These are phyloP conservation scores for Oppia nitens DNA, from an alignment of 1,140 invertebrate genomes.

Conservation along the genomic window DNA sequence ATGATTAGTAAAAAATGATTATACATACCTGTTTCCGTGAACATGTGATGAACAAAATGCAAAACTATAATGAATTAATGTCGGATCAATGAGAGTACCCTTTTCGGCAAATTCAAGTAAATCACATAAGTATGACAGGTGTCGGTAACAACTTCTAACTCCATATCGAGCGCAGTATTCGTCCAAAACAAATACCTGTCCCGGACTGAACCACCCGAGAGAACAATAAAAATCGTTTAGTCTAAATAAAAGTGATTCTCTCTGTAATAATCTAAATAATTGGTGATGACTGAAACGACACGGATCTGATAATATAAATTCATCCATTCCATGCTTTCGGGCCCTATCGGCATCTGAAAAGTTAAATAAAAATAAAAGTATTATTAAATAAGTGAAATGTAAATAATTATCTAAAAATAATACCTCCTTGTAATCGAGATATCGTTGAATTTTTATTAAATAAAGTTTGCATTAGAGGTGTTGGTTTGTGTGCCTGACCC, in stretches of 20 bases:
- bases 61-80: constrained; percentile 94
- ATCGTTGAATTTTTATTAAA: constrained; percentile 63
- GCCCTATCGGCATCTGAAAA: constrained; percentile 71
- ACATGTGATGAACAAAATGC: constrained; percentile 98
- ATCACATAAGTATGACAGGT: constrained; percentile 89
- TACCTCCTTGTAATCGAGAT: constrained; percentile 72
- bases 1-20: background rate
- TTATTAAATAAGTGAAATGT: constrained; percentile 10
- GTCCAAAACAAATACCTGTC: constrained; percentile 93
- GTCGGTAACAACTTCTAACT: constrained; percentile 86
- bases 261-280: constrained; percentile 79
- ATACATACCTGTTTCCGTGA: constrained; percentile 72
- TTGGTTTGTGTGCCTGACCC: constrained; percentile 95
- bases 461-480: constrained; percentile 50
- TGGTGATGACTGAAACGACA: constrained; percentile 87
- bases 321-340: constrained; percentile 95
- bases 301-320: constrained; percentile 94
- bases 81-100: constrained; percentile 90
- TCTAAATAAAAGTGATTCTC: constrained; percentile 79
- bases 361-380: constrained; percentile 8
- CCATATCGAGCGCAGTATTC: constrained; percentile 97
- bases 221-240: constrained; percentile 94
- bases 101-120: constrained; percentile 79
- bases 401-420: constrained; percentile 5
- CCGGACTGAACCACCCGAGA: constrained; percentile 97